phyloP scores from a whole-genome alignment of 2,797 vertebrate genomes.

The Acomys russatus region DNA sequence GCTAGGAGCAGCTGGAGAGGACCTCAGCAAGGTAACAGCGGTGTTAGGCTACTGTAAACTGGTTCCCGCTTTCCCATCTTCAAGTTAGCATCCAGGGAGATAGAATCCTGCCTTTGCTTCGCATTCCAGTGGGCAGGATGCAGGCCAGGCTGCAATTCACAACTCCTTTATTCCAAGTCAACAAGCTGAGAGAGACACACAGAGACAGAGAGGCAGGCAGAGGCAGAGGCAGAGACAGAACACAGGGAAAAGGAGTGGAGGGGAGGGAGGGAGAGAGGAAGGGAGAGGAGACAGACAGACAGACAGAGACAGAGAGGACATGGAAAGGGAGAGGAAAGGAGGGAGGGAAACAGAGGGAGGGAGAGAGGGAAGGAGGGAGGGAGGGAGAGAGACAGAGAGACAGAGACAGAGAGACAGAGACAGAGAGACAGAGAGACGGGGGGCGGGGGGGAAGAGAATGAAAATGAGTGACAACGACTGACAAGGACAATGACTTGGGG shows the following conservation, averaged over 20 bases:
- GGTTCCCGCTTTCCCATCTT: constrained; percentile 91
- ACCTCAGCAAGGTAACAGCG: constrained; percentile 95
- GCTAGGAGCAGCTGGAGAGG: constrained; percentile 95
- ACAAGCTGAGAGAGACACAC: constrained; percentile 11
- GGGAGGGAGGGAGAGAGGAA: not conserved
- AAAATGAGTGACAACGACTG: too few species aligned
- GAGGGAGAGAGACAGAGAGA: not conserved
- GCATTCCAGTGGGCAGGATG: constrained; percentile 44
- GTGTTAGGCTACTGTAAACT: constrained; percentile 98
- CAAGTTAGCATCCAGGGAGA: constrained; percentile 93
- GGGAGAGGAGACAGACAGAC: too few species aligned
- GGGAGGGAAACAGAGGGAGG: too few species aligned
- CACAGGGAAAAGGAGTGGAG: too few species aligned
- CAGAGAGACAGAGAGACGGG: too few species aligned
- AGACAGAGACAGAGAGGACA: not conserved
- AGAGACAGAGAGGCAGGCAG: not conserved
- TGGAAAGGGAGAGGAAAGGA: too few species aligned
- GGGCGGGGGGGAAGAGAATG: too few species aligned
- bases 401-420: too few species aligned
- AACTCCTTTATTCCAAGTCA: constrained; percentile 51
- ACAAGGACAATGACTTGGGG: constrained; percentile 30
- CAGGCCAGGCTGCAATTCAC: constrained; percentile 71
- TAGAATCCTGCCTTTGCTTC: constrained; percentile 85
- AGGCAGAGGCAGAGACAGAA: too few species aligned
- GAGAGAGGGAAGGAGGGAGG: too few species aligned